Evolutionary conservation across 2,797 vertebrate genomes (phyloP).

Genomic region (Chaunax sp.): DNA sequence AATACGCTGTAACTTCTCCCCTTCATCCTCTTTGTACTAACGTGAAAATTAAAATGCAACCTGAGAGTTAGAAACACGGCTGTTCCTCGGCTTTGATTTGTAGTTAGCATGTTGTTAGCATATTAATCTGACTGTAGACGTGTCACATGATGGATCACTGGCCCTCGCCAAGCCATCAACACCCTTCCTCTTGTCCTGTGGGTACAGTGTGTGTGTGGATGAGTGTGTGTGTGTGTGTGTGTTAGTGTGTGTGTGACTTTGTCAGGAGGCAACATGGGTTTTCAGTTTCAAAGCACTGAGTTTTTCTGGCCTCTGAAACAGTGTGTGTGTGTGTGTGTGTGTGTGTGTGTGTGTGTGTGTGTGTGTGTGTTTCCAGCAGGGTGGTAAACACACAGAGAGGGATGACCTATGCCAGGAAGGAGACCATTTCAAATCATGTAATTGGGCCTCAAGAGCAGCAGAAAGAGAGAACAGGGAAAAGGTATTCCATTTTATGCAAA

Average conservation of each 20-base stretch:
- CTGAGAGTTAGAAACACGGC: conserved; percentile 49
- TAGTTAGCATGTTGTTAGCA: conserved; percentile 45
- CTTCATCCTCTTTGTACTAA: conserved; percentile 1
- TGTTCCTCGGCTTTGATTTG: conserved; percentile 55
- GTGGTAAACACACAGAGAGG: too few relatives aligned
- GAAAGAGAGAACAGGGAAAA: conserved; percentile 38
- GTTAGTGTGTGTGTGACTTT: neutral
- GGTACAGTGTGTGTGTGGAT: neutral
- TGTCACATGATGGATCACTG: conserved; percentile 67
- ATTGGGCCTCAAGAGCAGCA: conserved; percentile 80
- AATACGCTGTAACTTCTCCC: neutral
- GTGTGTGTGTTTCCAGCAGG: conserved; percentile 39
- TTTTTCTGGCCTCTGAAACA: conserved; percentile 51
- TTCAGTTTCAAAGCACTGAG: conserved; percentile 83
- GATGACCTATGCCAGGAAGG: conserved; percentile 83
- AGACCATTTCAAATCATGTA: conserved; percentile 84
- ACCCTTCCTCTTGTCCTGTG: conserved; percentile 49
- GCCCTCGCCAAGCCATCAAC: conserved; percentile 60
- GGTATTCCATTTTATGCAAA: conserved; percentile 53
- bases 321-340: conserved; percentile 41
- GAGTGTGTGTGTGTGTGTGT: neutral
- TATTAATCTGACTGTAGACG: conserved; percentile 41
- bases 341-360: conserved; percentile 56
- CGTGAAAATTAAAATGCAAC: conserved; percentile 52
- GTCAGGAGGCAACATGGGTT: conserved; percentile 51